phyloP scores from a whole-genome alignment of 2,113 vertebrate species.

The Abramis brama region DNA sequence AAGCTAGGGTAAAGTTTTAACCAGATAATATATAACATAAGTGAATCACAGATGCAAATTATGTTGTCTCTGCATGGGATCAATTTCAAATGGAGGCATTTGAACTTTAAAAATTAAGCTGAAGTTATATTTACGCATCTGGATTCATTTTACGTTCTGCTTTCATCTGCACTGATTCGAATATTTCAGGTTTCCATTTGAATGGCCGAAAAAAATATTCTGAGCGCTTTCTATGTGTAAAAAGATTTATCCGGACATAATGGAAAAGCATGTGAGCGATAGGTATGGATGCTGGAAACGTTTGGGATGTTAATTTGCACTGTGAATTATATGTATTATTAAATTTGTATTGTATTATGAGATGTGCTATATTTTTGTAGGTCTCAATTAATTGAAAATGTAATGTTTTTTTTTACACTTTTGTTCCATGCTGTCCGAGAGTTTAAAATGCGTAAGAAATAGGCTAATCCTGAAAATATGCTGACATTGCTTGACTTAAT shows the following conservation, averaged over 20 bases:
- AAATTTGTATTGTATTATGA: background rate
- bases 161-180: background rate
- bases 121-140: background rate
- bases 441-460: slow-evolving; percentile 48
- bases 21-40: background rate
- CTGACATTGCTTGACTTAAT: slow-evolving; percentile 54
- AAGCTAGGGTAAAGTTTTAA: background rate
- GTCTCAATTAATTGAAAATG: background rate
- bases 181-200: background rate
- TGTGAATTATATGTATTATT: slow-evolving; percentile 4
- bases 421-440: background rate
- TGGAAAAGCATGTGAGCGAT: slow-evolving; percentile 1
- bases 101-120: background rate
- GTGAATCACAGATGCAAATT: background rate
- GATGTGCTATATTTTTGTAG: background rate
- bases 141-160: background rate
- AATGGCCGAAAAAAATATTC: background rate
- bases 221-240: background rate
- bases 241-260: background rate
- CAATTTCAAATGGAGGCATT: background rate
- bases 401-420: background rate
- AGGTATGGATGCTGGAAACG: background rate
- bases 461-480: slow-evolving; percentile 65
- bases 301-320: background rate
- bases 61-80: background rate